Evolutionary conservation across 2,888 invertebrate genomes (phyloP), one percentile per base, ranked within the genome.

Genomic region (Eudemis profundana): DNA sequence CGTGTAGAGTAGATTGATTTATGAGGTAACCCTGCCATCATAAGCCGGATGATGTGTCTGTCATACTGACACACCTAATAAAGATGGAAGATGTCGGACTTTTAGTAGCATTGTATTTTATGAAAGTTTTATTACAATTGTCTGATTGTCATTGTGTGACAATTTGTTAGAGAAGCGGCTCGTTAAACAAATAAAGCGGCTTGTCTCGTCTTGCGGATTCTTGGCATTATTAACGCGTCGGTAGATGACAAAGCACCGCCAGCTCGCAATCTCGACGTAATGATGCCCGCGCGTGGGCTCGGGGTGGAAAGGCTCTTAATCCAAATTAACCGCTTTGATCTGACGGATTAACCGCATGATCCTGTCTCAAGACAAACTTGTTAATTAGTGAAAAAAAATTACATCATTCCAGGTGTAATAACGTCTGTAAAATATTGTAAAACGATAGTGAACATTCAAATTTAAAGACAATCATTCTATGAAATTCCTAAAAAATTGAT

Each of bases 111-210:
- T n/a, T n/a, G n/a, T n/a, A n/a, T n/a, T n/a, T n/a, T n/a, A n/a
- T n/a, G n/a, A n/a, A n/a, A n/a, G n/a, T n/a, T n/a, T n/a, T n/a
- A n/a, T n/a, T n/a, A 8, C 33, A 2, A 8, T 12, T 4, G 10
- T 33, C 8, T 2, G 1, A 8, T 33, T 33, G n/a, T 33, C 8
- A 33, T 33, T 8, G n/a, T 75, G 76, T 72, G 75, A 75, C 73
- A 72, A 77, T 78, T 78, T 81, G 74, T 76, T 75, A 79, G 78
- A 82, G 73, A 79, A 80, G 78, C 72, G 74, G 27, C 33, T 12
- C 17, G n/a, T n/a, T n/a, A n/a, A n/a, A n/a, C n/a, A n/a, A n/a
- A n/a, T n/a, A n/a, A n/a, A n/a, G n/a, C 21, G 44, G 17, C 47
- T 42, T 23, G 21, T 36, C n/a, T 54, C 42, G 59, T 54, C 42